Percentiles rank a stretch among this genome's conserved stretches.
Conservation (phyloP, 2,113 vertebrate genomes). For the Hemiprocne comata region DNA sequence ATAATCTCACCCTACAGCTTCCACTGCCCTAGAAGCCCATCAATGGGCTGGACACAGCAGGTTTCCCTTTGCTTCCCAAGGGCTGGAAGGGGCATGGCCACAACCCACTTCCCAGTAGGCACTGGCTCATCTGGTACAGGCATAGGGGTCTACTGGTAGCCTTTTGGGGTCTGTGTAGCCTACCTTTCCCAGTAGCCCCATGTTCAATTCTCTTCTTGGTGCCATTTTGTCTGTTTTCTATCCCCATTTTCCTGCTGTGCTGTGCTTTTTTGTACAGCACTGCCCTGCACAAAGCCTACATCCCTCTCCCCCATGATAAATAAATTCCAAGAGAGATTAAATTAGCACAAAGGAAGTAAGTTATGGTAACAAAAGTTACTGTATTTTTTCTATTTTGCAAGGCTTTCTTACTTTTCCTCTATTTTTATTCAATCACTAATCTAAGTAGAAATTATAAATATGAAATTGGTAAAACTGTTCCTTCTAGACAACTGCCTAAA, state of each 20-base stretch:
- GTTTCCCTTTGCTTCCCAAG: background rate
- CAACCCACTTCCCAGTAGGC: background rate
- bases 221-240: background rate
- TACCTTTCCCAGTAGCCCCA: background rate
- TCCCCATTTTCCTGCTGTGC: background rate
- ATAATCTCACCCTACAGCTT: constrained; percentile 5
- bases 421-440: background rate
- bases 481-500: constrained; percentile 4
- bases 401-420: background rate
- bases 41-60: background rate
- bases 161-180: background rate
- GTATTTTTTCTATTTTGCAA: background rate
- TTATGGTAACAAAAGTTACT: background rate
- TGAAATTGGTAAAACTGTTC: background rate
- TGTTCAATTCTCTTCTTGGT: background rate
- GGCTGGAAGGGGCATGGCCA: accelerated
- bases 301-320: background rate
- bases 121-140: background rate
- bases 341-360: background rate
- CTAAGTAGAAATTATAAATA: background rate
- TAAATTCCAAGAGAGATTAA: background rate
- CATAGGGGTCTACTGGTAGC: accelerated
- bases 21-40: background rate
- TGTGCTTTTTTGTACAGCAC: background rate
- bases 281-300: background rate